Evolutionary conservation across 2,797 vertebrate genomes (phyloP).

Genomic region (Helostoma temminkii): DNA sequence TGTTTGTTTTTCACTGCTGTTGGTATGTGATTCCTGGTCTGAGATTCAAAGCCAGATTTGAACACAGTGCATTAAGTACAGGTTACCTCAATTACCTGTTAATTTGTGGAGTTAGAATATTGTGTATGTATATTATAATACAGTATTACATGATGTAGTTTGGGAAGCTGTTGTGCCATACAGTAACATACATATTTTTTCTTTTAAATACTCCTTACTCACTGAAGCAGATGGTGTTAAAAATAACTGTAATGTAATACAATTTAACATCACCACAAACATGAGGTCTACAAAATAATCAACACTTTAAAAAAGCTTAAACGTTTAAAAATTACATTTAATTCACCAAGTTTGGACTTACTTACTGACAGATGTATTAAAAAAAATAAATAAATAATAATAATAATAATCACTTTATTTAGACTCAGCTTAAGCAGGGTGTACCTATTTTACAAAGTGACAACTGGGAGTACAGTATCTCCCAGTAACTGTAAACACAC

Average conservation of each 20-base stretch:
- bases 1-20: neutral
- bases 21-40: neutral
- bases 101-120: too few relatives aligned
- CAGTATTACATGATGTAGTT: neutral
- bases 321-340: neutral
- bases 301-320: too few relatives aligned
- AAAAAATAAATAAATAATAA: too few relatives aligned
- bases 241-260: too few relatives aligned
- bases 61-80: neutral
- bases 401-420: too few relatives aligned
- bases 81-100: neutral
- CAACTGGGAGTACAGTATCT: neutral
- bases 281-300: neutral
- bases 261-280: neutral
- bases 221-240: neutral
- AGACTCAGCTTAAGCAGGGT: too few relatives aligned
- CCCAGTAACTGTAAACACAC: neutral
- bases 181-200: neutral
- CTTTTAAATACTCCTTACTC: too few relatives aligned
- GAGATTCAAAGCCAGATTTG: neutral
- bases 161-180: neutral
- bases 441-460: too few relatives aligned
- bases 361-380: too few relatives aligned
- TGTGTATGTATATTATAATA: too few relatives aligned
- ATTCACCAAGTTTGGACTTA: too few relatives aligned